Conservation (phyloP, 2,113 vertebrate species). For the Bubo blakistoni region DNA sequence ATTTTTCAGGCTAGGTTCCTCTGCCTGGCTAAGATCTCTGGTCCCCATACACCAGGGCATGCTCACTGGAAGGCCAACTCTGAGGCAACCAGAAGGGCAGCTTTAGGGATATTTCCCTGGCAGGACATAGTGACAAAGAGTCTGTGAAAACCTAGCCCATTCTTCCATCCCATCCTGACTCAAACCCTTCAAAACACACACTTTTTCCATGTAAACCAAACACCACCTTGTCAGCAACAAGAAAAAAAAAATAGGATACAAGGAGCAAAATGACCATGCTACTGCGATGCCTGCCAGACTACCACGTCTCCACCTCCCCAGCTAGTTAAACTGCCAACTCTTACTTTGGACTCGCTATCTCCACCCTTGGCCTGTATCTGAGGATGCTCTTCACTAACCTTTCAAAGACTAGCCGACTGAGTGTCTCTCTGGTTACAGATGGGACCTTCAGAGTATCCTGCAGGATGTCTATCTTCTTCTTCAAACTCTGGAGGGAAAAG, state of each 20-base stretch:
- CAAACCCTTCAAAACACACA: not conserved
- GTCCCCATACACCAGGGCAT: not conserved
- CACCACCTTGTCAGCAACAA: not conserved
- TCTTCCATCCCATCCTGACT: not conserved
- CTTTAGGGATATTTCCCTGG: not conserved
- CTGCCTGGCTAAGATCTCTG: not conserved
- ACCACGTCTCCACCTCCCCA: not conserved
- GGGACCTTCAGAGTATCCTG: constrained; percentile 93
- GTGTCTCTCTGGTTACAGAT: constrained; percentile 82
- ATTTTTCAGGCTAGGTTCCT: not conserved
- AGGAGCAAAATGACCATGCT: not conserved
- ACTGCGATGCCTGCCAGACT: not conserved
- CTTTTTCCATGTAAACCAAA: not conserved
- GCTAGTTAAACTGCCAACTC: not conserved
- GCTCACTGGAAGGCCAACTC: not conserved
- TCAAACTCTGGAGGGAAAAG: constrained; percentile 81
- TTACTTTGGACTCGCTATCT: not conserved
- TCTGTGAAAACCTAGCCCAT: not conserved
- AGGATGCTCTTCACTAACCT: constrained; percentile 75
- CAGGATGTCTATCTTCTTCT: constrained; percentile 90
- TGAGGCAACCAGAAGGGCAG: not conserved
- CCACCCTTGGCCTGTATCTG: not conserved
- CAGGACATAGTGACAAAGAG: not conserved
- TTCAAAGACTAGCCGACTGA: constrained; percentile 90
- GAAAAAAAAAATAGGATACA: not conserved